These are phyloP conservation scores for Dryobotodes eremita DNA, from an alignment of 2,888 invertebrate species.

Conservation along the genomic window DNA sequence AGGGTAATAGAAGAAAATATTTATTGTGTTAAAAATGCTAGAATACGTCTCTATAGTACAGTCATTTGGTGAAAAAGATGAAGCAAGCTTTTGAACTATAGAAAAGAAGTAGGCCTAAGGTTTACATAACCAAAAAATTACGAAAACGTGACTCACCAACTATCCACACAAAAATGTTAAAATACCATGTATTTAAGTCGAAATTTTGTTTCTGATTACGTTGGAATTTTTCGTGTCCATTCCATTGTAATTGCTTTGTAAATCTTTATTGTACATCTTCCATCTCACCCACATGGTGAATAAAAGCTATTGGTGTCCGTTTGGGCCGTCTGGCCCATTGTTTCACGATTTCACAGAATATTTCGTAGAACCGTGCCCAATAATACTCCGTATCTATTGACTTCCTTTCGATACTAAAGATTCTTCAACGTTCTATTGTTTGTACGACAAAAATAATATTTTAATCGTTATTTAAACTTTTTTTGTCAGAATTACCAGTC, in stretches of 20 bases:
- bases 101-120: not conserved
- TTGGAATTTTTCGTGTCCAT: conserved; percentile 43
- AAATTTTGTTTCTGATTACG: conserved; percentile 64
- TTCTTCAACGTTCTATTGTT: conserved; percentile 82
- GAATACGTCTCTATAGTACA: not conserved
- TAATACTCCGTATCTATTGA: conserved; percentile 86
- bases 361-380: conserved; percentile 83
- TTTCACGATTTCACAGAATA: conserved; percentile 79
- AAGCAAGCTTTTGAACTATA: not conserved
- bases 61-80: not conserved
- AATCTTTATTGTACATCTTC: conserved; percentile 63
- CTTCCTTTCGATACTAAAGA: conserved; percentile 88
- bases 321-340: conserved; percentile 75
- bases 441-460: conserved; percentile 85
- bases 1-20: not conserved
- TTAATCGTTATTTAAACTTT: conserved; percentile 85
- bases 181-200: conserved; percentile 26
- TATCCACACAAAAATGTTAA: conserved; percentile 31
- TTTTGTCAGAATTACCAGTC: conserved; percentile 76
- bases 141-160: conserved; percentile 43
- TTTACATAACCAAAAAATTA: conserved; percentile 18
- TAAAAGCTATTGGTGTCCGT: conserved; percentile 73
- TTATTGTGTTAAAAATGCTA: not conserved
- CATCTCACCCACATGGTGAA: conserved; percentile 74
- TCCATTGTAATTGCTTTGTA: conserved; percentile 63